phyloP scores from a whole-genome alignment of 1,140 invertebrate genomes.

The Colletes latitarsis region DNA sequence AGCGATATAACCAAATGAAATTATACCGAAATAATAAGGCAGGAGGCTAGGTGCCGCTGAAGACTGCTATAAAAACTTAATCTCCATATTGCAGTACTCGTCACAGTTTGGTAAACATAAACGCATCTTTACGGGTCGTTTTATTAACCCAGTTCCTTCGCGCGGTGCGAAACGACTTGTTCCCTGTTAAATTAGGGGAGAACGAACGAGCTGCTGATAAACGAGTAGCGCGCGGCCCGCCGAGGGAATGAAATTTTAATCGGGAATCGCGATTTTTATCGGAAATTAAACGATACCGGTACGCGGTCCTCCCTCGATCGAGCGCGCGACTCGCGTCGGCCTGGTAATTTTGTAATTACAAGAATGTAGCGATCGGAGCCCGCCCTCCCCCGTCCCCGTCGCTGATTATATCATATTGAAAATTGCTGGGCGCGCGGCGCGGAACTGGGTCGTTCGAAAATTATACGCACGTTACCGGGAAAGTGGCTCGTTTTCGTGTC shows the following conservation, averaged over 20 bases:
- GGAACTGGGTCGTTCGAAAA: constrained; percentile 30
- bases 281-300: constrained; percentile 6
- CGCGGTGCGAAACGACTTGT: neutral
- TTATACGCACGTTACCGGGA: neutral
- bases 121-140: neutral
- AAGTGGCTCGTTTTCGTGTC: neutral
- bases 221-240: neutral
- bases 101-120: no score
- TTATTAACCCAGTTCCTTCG: constrained; percentile 5
- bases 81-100: no score
- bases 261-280: constrained; percentile 9
- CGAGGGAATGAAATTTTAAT: constrained; percentile 13
- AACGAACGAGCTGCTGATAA: neutral
- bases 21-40: no score
- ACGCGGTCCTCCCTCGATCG: neutral
- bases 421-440: neutral
- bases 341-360: constrained; percentile 20
- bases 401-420: constrained; percentile 25
- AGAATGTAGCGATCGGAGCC: neutral
- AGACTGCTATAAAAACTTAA: no score
- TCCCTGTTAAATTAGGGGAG: no score
- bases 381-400: neutral
- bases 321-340: neutral
- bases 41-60: no score
- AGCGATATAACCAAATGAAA: no score